Evolutionary conservation across 2,888 invertebrate species (phyloP), one percentile per base, ranked within the genome.

Genomic region (Sceliomorpha sp.): DNA sequence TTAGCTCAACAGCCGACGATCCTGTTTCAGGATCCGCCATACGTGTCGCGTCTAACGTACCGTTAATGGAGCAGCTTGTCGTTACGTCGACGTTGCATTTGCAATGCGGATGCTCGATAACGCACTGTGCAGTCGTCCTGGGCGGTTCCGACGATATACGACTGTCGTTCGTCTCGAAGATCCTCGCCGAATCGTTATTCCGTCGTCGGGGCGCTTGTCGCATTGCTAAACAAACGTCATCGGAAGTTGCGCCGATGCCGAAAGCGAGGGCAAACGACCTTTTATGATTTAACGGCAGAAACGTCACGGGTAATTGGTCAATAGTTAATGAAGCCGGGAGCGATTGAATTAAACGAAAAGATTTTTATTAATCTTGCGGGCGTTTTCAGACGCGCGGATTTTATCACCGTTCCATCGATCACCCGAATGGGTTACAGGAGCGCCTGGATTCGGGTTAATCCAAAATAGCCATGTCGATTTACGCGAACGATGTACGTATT

Each of bases 41-140:
- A 78, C 83, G 83, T 82, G 84, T 85, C 80, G 77, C 79, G 80
- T 83, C 81, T 84, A 85, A 83, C 82, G 81, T 83, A 84, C 75
- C 84, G 79, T 84, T 85, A 84, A 85, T 84, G 77, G 81, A 81
- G 77, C 76, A 74, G 78, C 82, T 82, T 84, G 84, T 84, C 81
- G 84, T 83, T 83, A 77, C 77, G 74, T 64, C 69, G 60, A 66
- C 73, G 69, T 66, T 67, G 68, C 73, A 76, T 75, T 78, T 59
- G 56, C 60, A 47, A 32, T 55, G 37, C 31, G 70, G 67, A 44
- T 62, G 47, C 67, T 74, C 62, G 70, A 75, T 66, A 73, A 75
- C 69, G 72, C 72, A 72, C 68, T 62, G 66, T 63, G 34, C 29
- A 62, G 17, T 55, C 36, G 36, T 36, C 9, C 39, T 39, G 26